Base-by-base conservation (phyloP, 1,140 invertebrate genomes). In the Trinorchestia longiramus region DNA sequence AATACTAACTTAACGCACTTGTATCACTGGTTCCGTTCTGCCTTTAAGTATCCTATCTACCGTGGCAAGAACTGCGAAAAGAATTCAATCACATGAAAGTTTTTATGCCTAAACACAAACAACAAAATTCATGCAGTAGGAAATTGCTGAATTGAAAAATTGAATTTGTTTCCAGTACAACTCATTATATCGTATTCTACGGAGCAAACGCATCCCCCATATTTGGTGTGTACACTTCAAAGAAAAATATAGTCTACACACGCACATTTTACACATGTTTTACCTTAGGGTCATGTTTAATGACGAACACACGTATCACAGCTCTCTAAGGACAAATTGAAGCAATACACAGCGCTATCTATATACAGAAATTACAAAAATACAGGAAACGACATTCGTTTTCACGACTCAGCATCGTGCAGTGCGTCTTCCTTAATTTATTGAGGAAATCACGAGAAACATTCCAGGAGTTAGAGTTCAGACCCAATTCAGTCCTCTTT, bases 351-450 rank as follows among this genome's bases (percentile, higher is more conserved):
- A 42, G 43, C n/a, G 28, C 43, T 90, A 90, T 42, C 23, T 90
- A 42, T 90, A 41, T 90, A 90, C 88, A 90, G 28, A 90, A 90
- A 42, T 42, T 90, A 90, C n/a, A 90, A 42, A 90, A 90, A 90
- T 41, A 43, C 4, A 4, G 41, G 88, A 41, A 42, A 42, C 41
- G 41, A 42, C n/a, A 90, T 41, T 28, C 36, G n/a, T n/a, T n/a
- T 41, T 36, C 41, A 6, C 87, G 87, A n/a, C 36, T 87, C 36
- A 36, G 87, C 8, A 40, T 87, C 87, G 87, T 41, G 1, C 43
- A 36, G 4, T 43, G 41, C 41, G 43, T 8, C 15, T 90, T 90
- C 23, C 6, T 8, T 41, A 90, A 90, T 90, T 90, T 87, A 4
- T 90, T 15, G 23, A 11, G 6, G 41, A 1, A 36, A 28, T 77